Percentiles rank a stretch among this genome's conserved stretches.
These are phyloP conservation scores for Monopis laevigella DNA, from an alignment of 2,888 invertebrate genomes.

Conservation along the genomic window DNA sequence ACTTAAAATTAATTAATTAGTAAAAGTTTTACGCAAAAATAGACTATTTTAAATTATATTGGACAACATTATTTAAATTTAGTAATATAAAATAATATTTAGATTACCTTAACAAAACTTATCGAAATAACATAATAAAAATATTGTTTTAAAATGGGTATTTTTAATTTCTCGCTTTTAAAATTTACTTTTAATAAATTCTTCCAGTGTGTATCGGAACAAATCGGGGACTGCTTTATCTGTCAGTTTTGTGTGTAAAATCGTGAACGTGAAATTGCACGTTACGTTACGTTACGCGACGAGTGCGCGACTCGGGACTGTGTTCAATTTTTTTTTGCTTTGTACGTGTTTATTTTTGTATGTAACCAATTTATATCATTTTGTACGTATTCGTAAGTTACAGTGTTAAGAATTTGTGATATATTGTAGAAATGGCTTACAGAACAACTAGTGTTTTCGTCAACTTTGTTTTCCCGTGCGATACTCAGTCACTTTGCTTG, in stretches of 20 bases:
- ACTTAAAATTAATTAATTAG: too few species aligned
- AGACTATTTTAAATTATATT: too few species aligned
- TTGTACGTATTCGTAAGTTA: neutral
- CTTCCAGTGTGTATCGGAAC: too few species aligned
- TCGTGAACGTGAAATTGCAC: conserved; percentile 36
- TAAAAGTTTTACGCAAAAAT: too few species aligned
- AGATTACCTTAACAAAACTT: too few species aligned
- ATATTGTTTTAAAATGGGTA: neutral
- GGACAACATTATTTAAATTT: too few species aligned
- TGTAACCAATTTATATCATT: conserved; percentile 5
- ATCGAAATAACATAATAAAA: neutral
- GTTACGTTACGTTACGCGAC: conserved; percentile 27
- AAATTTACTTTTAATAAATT: too few species aligned
- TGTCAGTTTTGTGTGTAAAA: too few species aligned
- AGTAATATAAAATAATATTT: too few species aligned
- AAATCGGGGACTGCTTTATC: too few species aligned
- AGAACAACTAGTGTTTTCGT: conserved; percentile 56
- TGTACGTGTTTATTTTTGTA: conserved; percentile 65
- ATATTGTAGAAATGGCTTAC: conserved; percentile 48
- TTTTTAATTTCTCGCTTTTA: neutral
- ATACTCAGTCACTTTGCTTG: conserved; percentile 64
- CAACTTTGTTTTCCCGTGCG: conserved; percentile 58
- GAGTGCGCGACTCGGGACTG: conserved; percentile 58
- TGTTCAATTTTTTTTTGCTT: conserved; percentile 58
- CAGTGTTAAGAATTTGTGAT: conserved; percentile 33